Percentiles rank a stretch among this genome's conserved stretches.
Evolutionary conservation across 2,797 vertebrate species (phyloP).

Genomic region (Dromococcyx pavoninus): DNA sequence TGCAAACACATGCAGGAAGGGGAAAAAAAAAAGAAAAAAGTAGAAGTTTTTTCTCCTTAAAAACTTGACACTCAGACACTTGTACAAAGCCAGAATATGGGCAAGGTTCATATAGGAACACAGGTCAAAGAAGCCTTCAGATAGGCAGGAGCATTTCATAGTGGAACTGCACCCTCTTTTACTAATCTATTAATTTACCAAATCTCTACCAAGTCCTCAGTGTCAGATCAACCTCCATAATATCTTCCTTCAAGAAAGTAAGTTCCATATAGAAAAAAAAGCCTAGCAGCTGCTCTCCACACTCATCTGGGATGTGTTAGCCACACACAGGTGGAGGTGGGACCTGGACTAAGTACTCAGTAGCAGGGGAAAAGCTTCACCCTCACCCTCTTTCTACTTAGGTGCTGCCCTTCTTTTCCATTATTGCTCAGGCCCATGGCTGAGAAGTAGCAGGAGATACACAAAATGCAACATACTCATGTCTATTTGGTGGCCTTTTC

Average conservation of each 20-base stretch:
- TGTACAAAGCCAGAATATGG: neutral
- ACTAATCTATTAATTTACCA: neutral
- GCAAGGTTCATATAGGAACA: neutral
- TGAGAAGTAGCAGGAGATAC: neutral
- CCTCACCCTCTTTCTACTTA: neutral
- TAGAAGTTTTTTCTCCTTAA: neutral
- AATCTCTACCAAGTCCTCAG: neutral
- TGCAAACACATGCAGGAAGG: constrained; percentile 2
- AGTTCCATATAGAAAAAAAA: neutral
- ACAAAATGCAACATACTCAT: neutral
- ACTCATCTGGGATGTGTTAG: neutral
- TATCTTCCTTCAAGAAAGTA: neutral
- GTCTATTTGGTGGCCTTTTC: neutral
- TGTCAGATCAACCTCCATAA: neutral
- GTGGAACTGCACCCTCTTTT: neutral
- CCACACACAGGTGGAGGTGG: neutral
- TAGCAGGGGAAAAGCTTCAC: neutral
- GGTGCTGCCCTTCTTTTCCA: neutral
- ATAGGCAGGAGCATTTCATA: neutral
- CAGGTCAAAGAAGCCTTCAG: neutral
- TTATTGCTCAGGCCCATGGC: neutral
- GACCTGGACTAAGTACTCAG: neutral
- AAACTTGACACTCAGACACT: neutral
- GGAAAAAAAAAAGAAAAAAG: neutral
- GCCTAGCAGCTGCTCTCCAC: neutral